A percentile compares a stretch with the other conserved stretches of the same genome.
Conservation (phyloP, 2,797 vertebrate species). For the Cryptoblepharus egeriae region DNA sequence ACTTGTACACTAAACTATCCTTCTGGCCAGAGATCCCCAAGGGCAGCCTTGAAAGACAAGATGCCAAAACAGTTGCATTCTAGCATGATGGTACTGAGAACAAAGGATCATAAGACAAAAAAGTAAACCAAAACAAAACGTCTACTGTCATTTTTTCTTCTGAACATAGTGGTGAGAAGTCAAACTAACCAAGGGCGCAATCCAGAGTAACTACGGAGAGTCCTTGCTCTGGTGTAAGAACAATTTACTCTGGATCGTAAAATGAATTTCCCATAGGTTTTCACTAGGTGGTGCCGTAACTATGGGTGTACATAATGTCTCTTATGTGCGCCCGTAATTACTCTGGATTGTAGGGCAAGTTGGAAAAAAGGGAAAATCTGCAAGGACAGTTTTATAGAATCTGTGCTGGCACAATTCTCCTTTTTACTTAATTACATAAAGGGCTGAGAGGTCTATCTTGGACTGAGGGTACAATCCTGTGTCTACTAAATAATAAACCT, state of each 20-base stretch:
- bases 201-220: too few relatives aligned
- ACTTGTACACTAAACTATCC: conserved; percentile 18
- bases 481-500: too few relatives aligned
- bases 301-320: too few relatives aligned
- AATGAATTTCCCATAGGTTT: too few relatives aligned
- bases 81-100: background rate
- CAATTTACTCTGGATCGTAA: too few relatives aligned
- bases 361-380: background rate
- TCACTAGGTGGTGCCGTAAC: too few relatives aligned
- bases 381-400: background rate
- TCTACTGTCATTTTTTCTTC: background rate
- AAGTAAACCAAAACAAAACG: background rate
- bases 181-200: too few relatives aligned
- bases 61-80: conserved; percentile 4
- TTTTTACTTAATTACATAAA: background rate
- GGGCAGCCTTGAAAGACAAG: background rate
- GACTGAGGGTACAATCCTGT: too few relatives aligned
- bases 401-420: background rate
- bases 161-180: background rate
- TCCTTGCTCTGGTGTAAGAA: too few relatives aligned
- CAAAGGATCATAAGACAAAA: background rate
- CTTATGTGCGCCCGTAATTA: too few relatives aligned
- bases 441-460: background rate
- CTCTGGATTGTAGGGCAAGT: too few relatives aligned
- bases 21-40: background rate